phyloP scores from a whole-genome alignment of 1,140 invertebrate species.

The Lasioglossum albipes region DNA sequence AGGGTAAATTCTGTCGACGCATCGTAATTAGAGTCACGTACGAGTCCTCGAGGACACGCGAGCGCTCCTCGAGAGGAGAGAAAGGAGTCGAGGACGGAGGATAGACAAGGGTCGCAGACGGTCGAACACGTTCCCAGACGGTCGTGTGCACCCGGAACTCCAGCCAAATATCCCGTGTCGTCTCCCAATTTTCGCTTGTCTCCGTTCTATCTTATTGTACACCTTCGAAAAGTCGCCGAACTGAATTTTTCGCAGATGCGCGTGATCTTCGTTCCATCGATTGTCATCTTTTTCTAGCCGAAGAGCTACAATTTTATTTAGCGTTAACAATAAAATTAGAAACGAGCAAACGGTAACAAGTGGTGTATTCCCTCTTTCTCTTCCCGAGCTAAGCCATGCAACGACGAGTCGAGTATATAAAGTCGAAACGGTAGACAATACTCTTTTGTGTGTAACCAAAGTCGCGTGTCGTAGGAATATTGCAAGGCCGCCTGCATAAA shows the following conservation, averaged over 20 bases:
- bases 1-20: constrained; percentile 45
- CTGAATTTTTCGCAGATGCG: too few relatives aligned
- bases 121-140: not conserved
- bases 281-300: too few relatives aligned
- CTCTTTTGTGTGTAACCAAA: constrained; percentile 47
- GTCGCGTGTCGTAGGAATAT: constrained; percentile 40
- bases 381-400: not conserved
- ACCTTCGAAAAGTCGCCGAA: too few relatives aligned
- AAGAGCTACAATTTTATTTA: too few relatives aligned
- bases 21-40: constrained; percentile 71
- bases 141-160: not conserved
- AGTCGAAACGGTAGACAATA: constrained; percentile 40
- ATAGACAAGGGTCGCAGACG: constrained; percentile 12
- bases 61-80: constrained; percentile 56
- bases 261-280: too few relatives aligned
- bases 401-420: constrained; percentile 9
- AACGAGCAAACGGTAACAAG: too few relatives aligned
- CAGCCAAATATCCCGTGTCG: too few relatives aligned
- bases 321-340: too few relatives aligned
- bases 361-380: not conserved
- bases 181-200: too few relatives aligned
- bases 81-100: constrained; percentile 16
- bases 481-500: constrained; percentile 22
- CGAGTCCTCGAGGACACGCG: constrained; percentile 56
- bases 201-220: too few relatives aligned